Base-by-base conservation (phyloP, 2,113 vertebrate genomes). In the Lophochroa leadbeateri region DNA sequence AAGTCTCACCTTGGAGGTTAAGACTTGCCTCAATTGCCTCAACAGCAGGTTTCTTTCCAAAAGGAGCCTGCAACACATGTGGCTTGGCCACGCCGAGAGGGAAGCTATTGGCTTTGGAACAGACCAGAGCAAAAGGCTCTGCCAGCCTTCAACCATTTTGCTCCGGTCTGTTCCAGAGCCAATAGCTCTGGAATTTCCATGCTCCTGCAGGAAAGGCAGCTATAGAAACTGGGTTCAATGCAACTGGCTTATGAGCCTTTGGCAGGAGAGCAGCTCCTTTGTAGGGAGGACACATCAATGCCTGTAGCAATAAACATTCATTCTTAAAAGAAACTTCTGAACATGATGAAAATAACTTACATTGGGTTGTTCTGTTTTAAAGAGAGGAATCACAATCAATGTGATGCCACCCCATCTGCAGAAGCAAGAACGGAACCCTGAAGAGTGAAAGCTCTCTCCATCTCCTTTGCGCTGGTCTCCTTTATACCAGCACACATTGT, bases 371-470 rank as follows among this genome's bases (percentile, higher is more conserved):
- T 86, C 44, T 46, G 35, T 57, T 82, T 76, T 35, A 80, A 93
- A 77, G 67, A 76, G 79, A 85, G 39, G 19, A 57, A 49, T 52
- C 0, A 0, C 1, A 8, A 27, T 17, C 44, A 17, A 3, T 24
- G 16, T 74, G 71, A 12, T 43, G 43, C 28, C 9, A 41, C 17
- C 53, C 3, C 0, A 17, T 53, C 35, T 2, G 2, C 68, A 78
- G 64, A 65, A 29, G n/a, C 3, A 2, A 74, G 23, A 77, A 50
- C 0, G 0, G 81, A 82, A 44, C 68, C 13, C 27, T 31, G 29
- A 65, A 49, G 33, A 88, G 69, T n/a, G 65, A 60, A 92, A 67
- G 25, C 14, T 21, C 21, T 37, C 28, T 60, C 35, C 35, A 15
- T 15, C 70, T 25, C 31, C 17, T 67, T 75, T 81, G n/a, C 3